Conservation (phyloP, 2,888 invertebrate species). For the Megamerina dolium region DNA sequence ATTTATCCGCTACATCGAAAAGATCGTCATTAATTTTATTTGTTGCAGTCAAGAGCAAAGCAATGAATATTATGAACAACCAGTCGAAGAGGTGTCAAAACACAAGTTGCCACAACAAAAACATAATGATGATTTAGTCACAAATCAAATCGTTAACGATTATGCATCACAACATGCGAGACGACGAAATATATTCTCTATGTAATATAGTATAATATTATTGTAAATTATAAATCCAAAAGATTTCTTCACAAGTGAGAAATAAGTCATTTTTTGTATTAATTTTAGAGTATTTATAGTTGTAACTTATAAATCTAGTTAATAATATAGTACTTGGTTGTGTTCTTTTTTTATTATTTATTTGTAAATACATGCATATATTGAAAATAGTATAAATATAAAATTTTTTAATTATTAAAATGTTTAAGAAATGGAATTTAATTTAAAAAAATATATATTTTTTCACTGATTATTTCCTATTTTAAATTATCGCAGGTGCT, state of each 20-base stretch:
- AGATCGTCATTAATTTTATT: not conserved
- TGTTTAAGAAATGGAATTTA: conserved; percentile 3
- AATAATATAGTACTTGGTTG: too few relatives aligned
- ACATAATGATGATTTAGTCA: conserved; percentile 9
- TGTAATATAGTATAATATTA: conserved; percentile 13
- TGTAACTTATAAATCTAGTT: too few relatives aligned
- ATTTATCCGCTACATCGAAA: not conserved
- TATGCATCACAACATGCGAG: conserved; percentile 1
- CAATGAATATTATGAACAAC: conserved; percentile 40
- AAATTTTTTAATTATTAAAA: conserved; percentile 22
- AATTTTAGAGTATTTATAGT: too few relatives aligned
- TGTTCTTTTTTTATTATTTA: too few relatives aligned
- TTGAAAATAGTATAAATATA: conserved; percentile 14
- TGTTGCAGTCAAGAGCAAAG: not conserved
- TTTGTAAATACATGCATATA: too few relatives aligned
- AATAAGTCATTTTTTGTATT: too few relatives aligned
- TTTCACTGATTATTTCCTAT: too few relatives aligned
- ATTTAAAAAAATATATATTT: too few relatives aligned
- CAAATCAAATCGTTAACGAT: conserved; percentile 7
- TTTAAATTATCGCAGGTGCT: too few relatives aligned
- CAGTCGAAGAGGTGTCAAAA: conserved; percentile 28
- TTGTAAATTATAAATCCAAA: too few relatives aligned
- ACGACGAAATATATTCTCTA: conserved; percentile 7
- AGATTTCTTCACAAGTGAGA: too few relatives aligned
- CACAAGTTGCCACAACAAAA: conserved; percentile 9